Evolutionary conservation across 2,113 vertebrate genomes (phyloP).

Genomic region (Myiagra hebetior): DNA sequence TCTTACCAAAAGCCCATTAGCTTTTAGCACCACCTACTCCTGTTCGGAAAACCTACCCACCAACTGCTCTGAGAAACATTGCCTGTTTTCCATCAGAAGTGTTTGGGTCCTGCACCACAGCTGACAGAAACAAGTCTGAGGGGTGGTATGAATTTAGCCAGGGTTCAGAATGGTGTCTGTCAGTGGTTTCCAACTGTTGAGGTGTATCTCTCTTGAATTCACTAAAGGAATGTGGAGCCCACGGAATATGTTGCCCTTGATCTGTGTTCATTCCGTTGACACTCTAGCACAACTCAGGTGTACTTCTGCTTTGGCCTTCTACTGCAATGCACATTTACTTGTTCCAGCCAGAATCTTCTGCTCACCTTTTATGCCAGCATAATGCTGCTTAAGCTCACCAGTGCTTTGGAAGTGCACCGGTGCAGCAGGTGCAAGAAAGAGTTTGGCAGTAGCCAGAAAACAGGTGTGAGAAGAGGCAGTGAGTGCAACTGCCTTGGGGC

Average conservation of each 20-base stretch:
- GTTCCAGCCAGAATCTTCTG: not conserved
- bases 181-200: not conserved
- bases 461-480: not conserved
- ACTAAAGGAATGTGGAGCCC: not conserved
- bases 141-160: not conserved
- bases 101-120: not conserved
- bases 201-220: not conserved
- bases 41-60: not conserved
- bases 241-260: not conserved
- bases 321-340: not conserved
- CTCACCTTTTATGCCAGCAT: not conserved
- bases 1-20: not conserved
- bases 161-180: not conserved
- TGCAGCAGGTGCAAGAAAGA: not conserved
- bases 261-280: not conserved
- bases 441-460: not conserved
- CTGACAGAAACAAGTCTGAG: not conserved
- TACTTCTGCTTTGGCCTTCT: not conserved
- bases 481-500: not conserved
- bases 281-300: not conserved
- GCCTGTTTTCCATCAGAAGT: not conserved
- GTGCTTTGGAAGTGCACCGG: not conserved
- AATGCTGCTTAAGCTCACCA: not conserved
- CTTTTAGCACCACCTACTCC: not conserved
- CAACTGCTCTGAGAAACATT: not conserved